Conservation (phyloP, 2,113 vertebrate genomes). For the Isurus oxyrinchus region DNA sequence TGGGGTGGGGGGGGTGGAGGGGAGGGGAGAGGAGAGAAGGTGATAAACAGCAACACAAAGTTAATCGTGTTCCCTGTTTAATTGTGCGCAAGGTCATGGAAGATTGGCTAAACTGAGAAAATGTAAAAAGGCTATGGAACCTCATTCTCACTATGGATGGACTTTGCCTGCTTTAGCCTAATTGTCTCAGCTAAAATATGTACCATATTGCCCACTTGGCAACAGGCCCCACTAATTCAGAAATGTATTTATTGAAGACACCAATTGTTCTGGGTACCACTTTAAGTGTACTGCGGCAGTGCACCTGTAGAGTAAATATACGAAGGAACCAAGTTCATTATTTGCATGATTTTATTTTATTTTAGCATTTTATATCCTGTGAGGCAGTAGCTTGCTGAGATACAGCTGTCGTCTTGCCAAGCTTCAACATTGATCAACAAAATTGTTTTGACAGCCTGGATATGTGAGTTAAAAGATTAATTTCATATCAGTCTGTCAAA, state of each 20-base stretch:
- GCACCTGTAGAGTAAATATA: neutral
- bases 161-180: neutral
- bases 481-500: slow-evolving; percentile 29
- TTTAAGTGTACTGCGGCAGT: neutral
- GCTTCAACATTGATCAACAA: neutral
- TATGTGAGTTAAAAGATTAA: slow-evolving; percentile 25
- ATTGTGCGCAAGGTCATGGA: neutral
- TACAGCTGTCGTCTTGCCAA: neutral
- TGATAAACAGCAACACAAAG: neutral
- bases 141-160: neutral
- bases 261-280: neutral
- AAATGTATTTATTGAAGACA: neutral
- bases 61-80: neutral
- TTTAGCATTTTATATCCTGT: neutral
- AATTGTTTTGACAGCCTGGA: slow-evolving; percentile 20
- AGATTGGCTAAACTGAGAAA: neutral
- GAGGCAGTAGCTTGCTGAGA: neutral
- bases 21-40: neutral
- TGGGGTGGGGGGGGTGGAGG: neutral
- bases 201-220: neutral
- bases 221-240: neutral
- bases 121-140: neutral
- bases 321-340: neutral
- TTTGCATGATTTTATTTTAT: neutral
- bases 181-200: neutral